Evolutionary conservation across 2,797 vertebrate genomes (phyloP).

Genomic region (Lates japonicus): DNA sequence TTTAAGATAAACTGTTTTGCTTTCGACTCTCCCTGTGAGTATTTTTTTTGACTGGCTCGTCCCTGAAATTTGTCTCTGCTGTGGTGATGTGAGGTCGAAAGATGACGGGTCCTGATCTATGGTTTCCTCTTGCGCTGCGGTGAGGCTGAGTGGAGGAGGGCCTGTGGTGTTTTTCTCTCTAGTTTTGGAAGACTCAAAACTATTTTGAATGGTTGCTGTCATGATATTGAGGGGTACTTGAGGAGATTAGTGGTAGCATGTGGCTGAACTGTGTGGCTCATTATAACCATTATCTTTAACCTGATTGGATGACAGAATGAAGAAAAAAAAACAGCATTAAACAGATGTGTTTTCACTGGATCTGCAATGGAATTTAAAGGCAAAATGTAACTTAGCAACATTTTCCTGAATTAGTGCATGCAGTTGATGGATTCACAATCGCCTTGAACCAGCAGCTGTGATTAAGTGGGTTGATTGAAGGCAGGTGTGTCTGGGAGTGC

Average conservation of each 20-base stretch:
- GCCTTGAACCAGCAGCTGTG: neutral
- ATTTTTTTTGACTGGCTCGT: neutral
- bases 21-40: neutral
- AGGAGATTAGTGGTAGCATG: slow-evolving; percentile 52
- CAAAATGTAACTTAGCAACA: neutral
- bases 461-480: neutral
- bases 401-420: neutral
- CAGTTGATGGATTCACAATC: neutral
- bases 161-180: slow-evolving; percentile 41
- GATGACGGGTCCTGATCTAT: slow-evolving; percentile 35
- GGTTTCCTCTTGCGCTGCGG: slow-evolving; percentile 44
- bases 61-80: neutral
- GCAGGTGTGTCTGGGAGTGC: neutral
- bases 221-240: slow-evolving; percentile 48
- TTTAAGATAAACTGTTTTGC: neutral
- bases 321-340: neutral
- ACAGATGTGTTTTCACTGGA: slow-evolving; percentile 21
- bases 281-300: slow-evolving; percentile 54
- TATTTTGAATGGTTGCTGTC: slow-evolving; percentile 60
- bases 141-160: slow-evolving; percentile 25
- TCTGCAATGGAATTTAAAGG: neutral
- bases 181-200: slow-evolving; percentile 45
- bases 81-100: neutral
- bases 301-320: slow-evolving; percentile 27
- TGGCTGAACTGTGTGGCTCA: slow-evolving; percentile 51